Evolutionary conservation across 2,888 invertebrate genomes (phyloP), one percentile per base, ranked within the genome.

Genomic region (Heteropelma amictum): DNA sequence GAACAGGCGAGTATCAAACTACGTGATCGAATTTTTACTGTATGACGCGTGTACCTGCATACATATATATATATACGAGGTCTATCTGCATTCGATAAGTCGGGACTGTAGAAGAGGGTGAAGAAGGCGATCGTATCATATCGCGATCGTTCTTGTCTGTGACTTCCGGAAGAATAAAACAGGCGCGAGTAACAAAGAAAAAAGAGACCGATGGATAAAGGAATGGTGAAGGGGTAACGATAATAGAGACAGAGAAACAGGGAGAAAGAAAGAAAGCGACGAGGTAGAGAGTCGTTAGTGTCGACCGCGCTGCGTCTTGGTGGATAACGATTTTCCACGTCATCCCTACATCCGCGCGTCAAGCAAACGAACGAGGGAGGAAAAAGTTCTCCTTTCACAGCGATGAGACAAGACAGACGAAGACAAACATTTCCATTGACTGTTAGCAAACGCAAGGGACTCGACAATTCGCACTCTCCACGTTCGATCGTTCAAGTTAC

Each of bases 311-410:
- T 54, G 70, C 70, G 70, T 70, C 65, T 75, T 67, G 26, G 45
- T 63, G 58, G 71, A 64, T 77, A 77, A 77, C 77, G 75, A 77
- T 77, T 75, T 68, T 72, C 71, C 72, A 75, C 72, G 75, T 77
- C 77, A 72, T 75, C 71, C 69, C 56, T 72, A 69, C 53, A 61
- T 75, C 75, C 75, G 75, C n/a, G n/a, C 74, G 73, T 77, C 68
- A 61, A 61, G 49, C 28, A 65, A 60, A 28, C 45, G 47, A 47
- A 10, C 17, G 47, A 53, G 47, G 21, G 54, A 33, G 47, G 54
- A 54, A 47, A 21, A 33, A 38, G 23, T 42, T 70, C 30, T 49
- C 14, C 12, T 14, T 58, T 47, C 12, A n/a, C 28, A 17, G 67
- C 38, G 8, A 35, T 28, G 30, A 58, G 28, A 67, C 51, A 61